Conservation (phyloP, 2,888 invertebrate species). For the Carterocephalus palaemon region DNA sequence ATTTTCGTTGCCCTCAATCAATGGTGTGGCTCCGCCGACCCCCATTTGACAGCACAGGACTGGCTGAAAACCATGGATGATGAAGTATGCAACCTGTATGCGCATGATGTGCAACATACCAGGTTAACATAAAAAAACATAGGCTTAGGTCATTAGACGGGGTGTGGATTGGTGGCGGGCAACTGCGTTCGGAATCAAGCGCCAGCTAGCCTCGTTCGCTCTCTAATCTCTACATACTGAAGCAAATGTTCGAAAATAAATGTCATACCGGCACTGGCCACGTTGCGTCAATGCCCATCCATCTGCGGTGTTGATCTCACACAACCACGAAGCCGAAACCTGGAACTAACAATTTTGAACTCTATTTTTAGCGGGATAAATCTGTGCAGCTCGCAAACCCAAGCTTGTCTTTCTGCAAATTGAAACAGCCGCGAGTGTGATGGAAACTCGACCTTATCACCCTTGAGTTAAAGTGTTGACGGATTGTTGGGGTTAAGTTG, state of each 20-base stretch:
- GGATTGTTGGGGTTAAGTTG: constrained; percentile 30
- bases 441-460: constrained; percentile 33
- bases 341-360: not conserved
- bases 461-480: constrained; percentile 8
- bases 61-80: too few species aligned
- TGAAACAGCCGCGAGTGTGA: not conserved
- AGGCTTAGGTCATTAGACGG: too few species aligned
- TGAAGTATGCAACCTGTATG: too few species aligned
- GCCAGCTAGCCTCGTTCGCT: not conserved
- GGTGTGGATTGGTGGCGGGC: too few species aligned
- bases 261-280: constrained; percentile 20
- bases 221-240: not conserved
- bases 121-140: too few species aligned
- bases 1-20: too few species aligned
- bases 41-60: too few species aligned
- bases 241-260: constrained; percentile 20
- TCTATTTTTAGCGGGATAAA: not conserved
- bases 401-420: not conserved
- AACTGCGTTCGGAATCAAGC: not conserved
- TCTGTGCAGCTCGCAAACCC: not conserved
- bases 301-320: constrained; percentile 37
- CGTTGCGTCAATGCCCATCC: constrained; percentile 54
- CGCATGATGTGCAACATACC: too few species aligned
- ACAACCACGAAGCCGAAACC: constrained; percentile 5
- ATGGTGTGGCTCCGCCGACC: too few species aligned